Evolutionary conservation across 2,797 vertebrate genomes (phyloP), one percentile per base, ranked within the genome.

Genomic region (Danio choprae): DNA sequence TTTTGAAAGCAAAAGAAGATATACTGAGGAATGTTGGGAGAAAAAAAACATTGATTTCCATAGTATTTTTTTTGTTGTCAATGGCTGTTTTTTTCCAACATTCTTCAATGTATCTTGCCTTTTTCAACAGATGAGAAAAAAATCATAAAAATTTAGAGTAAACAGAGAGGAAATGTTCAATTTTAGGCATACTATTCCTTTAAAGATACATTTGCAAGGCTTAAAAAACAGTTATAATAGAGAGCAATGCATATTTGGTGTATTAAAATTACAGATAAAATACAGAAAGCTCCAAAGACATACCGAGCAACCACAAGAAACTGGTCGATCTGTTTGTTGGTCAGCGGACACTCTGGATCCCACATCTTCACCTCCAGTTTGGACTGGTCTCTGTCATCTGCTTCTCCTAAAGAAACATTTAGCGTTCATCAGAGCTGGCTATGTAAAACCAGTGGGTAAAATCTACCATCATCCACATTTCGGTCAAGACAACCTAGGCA

Each of bases 271-370:
- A 64, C 9, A 46, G 41, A 15, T n/a, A n/a, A 71, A 70, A 43
- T 18, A 12, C 48, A 71, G 15, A 36, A 76, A 43, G 38, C 10
- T 38, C 68, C 36, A 60, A 70, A 83, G 16, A 90, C 94, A 92
- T 92, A 99, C 97, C 97, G 94, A 86, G 97, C 97, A 89, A 98
- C 96, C 88, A 99, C 97, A 87, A 99, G 93, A 93, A 99, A 99
- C 90, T 99, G 97, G 95, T 99, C 97, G 90, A 99, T 98, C 92
- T 98, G 97, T 90, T 96, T 97, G 91, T 95, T 97, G 81, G 94
- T 96, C 88, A 99, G 95, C 44, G 96, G 96, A 87, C 96, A 97
- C 90, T 98, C 95, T 88, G 97, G 97, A 92, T 98, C 95, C 97
- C 97, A 99, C 84, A 97, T 95, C 92, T 97, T 98, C 89, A 97